Evolutionary conservation across 2,888 invertebrate genomes (phyloP).

Genomic region (Cistogaster globosa): DNA sequence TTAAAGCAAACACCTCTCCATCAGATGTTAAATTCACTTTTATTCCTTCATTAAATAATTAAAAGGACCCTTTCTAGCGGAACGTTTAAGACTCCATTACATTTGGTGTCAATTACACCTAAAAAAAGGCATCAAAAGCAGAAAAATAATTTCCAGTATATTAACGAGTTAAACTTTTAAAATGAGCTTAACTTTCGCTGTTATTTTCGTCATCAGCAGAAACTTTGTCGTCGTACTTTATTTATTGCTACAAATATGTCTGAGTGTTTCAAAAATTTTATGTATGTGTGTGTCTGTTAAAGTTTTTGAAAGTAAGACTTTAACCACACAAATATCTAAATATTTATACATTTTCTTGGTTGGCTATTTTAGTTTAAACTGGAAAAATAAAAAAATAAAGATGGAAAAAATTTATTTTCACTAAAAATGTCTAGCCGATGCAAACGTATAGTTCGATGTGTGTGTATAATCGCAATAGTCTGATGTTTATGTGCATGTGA

Average conservation of each 20-base stretch:
- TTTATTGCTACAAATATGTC: too few relatives aligned
- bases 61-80: neutral
- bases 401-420: slow-evolving; percentile 23
- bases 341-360: slow-evolving; percentile 37
- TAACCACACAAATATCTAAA: slow-evolving; percentile 49
- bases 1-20: too few relatives aligned
- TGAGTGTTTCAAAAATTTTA: too few relatives aligned
- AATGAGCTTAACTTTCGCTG: slow-evolving; percentile 69
- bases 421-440: slow-evolving; percentile 53
- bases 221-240: slow-evolving; percentile 10
- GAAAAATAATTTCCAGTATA: slow-evolving; percentile 43
- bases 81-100: neutral
- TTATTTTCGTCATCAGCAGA: slow-evolving; percentile 50
- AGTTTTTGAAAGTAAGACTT: slow-evolving; percentile 60
- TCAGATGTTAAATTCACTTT: too few relatives aligned
- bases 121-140: slow-evolving; percentile 6
- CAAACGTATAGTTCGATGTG: neutral
- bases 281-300: too few relatives aligned
- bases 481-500: neutral
- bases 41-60: too few relatives aligned
- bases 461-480: neutral
- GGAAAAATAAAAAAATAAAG: slow-evolving; percentile 3
- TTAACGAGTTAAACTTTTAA: slow-evolving; percentile 62
- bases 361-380: slow-evolving; percentile 66
- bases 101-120: slow-evolving; percentile 44